These are phyloP conservation scores for Holothuria glaberrima DNA, from an alignment of 35 echinoderm and acorn worm species.

Conservation along the genomic window DNA sequence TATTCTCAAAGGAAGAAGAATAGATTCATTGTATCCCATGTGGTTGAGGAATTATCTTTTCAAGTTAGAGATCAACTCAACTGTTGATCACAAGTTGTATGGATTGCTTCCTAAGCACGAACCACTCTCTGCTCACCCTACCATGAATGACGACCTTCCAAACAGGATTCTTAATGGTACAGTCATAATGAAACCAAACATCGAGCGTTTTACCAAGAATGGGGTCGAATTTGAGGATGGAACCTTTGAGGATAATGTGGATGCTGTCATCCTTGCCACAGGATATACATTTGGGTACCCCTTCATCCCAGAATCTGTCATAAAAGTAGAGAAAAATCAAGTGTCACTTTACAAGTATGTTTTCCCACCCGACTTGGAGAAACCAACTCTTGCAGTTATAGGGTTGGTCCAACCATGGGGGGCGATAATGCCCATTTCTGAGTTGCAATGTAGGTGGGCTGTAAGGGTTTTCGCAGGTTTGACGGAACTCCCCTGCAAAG, in stretches of 20 bases:
- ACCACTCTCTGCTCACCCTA: constrained; percentile 43
- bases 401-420: constrained; percentile 65
- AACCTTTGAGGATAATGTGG: too few species aligned
- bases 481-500: constrained; percentile 38
- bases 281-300: constrained; percentile 64
- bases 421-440: constrained; percentile 53
- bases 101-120: constrained; percentile 36
- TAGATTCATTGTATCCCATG: neutral
- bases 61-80: neutral
- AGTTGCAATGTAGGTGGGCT: constrained; percentile 73
- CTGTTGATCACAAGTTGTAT: constrained; percentile 51
- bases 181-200: constrained; percentile 70
- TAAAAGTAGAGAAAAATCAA: constrained; percentile 57
- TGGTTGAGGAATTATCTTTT: neutral
- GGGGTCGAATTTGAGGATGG: too few species aligned
- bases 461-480: constrained; percentile 55
- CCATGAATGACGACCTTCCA: constrained; percentile 69
- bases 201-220: too few species aligned
- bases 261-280: too few species aligned
- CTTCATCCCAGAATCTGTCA: constrained; percentile 45
- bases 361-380: constrained; percentile 47
- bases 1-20: neutral
- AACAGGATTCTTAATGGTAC: constrained; percentile 59
- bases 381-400: constrained; percentile 65
- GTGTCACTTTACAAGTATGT: too few species aligned